phyloP scores from a whole-genome alignment of 2,113 vertebrate species.

The Hemiscyllium ocellatum region DNA sequence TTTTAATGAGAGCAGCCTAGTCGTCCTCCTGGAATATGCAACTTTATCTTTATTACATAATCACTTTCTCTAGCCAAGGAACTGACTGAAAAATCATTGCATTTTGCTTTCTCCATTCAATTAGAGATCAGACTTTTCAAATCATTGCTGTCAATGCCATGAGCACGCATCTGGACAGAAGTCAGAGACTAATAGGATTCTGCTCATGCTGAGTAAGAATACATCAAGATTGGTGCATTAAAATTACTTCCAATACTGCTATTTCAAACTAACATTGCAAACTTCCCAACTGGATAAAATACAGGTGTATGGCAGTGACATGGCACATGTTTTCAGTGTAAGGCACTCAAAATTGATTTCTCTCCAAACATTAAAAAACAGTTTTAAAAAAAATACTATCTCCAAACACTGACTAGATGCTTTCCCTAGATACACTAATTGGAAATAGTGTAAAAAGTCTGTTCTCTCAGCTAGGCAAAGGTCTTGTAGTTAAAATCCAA shows the following conservation, averaged over 20 bases:
- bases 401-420: neutral
- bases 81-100: no score
- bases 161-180: neutral
- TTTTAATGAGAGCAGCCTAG: no score
- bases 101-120: neutral
- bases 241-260: neutral
- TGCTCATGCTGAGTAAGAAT: neutral
- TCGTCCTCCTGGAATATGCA: no score
- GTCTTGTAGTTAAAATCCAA: neutral
- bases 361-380: neutral
- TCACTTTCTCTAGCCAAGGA: no score
- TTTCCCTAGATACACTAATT: neutral
- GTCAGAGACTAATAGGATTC: neutral
- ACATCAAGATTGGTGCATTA: neutral
- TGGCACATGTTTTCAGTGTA: neutral
- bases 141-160: neutral
- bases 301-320: neutral
- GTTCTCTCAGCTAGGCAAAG: neutral
- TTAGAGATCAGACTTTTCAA: neutral
- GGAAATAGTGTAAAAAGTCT: neutral
- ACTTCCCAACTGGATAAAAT: neutral
- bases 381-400: neutral
- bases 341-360: neutral
- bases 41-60: no score
- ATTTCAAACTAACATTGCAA: neutral